These are phyloP conservation scores for Bagarius yarrelli DNA, from an alignment of 2,113 vertebrate species.

Conservation along the genomic window DNA sequence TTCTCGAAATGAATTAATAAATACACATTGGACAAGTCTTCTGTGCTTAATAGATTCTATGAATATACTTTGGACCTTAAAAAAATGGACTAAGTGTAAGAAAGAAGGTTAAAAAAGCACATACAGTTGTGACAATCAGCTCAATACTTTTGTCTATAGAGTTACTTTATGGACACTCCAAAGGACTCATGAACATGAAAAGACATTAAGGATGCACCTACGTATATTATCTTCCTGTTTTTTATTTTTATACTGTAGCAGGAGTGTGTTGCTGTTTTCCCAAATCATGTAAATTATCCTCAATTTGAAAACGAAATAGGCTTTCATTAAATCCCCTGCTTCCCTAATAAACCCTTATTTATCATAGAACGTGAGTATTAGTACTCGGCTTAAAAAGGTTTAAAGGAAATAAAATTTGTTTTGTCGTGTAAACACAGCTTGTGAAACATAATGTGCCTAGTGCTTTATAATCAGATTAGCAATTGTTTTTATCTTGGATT, in stretches of 20 bases:
- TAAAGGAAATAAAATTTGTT: not conserved
- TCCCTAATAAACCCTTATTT: not conserved
- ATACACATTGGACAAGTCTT: too few relatives aligned
- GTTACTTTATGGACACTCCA: too few relatives aligned
- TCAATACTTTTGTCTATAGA: too few relatives aligned
- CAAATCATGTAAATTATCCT: not conserved
- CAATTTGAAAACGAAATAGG: not conserved
- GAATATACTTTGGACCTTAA: too few relatives aligned
- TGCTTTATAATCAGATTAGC: not conserved
- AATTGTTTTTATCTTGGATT: not conserved
- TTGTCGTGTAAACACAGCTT: not conserved
- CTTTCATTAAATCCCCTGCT: not conserved
- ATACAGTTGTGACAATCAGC: too few relatives aligned
- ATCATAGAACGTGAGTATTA: not conserved
- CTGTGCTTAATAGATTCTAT: too few relatives aligned
- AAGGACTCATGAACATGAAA: too few relatives aligned
- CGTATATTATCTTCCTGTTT: not conserved
- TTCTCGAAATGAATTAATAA: too few relatives aligned
- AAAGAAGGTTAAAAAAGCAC: too few relatives aligned
- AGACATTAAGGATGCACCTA: not conserved
- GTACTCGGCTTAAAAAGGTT: not conserved
- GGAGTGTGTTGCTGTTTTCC: too few relatives aligned
- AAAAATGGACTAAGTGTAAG: too few relatives aligned
- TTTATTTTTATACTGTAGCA: not conserved
- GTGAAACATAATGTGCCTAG: conserved; percentile 1